Conservation (phyloP, 2,888 invertebrate genomes). For the Pyrrhia umbra region DNA sequence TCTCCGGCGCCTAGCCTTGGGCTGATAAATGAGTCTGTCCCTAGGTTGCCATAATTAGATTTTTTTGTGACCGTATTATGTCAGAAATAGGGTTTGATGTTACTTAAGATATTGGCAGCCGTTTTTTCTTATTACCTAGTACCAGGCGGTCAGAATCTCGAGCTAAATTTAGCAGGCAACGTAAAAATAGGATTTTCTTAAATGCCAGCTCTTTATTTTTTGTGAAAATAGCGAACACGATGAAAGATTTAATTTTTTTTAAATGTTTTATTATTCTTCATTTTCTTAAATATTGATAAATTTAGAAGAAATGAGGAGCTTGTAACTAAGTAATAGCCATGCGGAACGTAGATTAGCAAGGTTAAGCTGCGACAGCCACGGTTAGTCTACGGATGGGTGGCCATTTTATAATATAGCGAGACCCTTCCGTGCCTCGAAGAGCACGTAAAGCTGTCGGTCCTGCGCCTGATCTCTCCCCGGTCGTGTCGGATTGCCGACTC, state of each 20-base stretch:
- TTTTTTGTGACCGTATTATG: conserved; percentile 18
- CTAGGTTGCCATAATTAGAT: conserved; percentile 32
- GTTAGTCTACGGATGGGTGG: no score
- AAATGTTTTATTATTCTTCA: not conserved
- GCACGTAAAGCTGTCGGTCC: no score
- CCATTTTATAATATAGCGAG: no score
- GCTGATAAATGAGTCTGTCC: conserved; percentile 34
- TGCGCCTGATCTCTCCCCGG: no score
- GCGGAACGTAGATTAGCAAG: no score
- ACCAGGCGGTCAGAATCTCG: conserved; percentile 17
- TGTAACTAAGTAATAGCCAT: no score
- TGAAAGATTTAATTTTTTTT: not conserved
- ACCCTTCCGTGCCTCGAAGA: no score
- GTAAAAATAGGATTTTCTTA: conserved; percentile 14
- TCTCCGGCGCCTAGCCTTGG: conserved; percentile 7
- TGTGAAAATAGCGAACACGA: conserved; percentile 2
- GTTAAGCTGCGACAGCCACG: no score
- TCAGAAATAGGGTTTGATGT: conserved; percentile 18
- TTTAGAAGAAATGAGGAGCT: no score
- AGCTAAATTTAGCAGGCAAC: conserved; percentile 1
- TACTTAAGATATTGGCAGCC: conserved; percentile 30
- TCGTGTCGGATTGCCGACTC: no score
- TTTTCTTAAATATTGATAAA: no score
- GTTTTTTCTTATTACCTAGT: conserved; percentile 21
- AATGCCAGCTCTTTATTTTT: not conserved